Evolutionary conservation across 2,797 vertebrate species (phyloP), one percentile per base, ranked within the genome.

Genomic region (Bradypodion ventrale): DNA sequence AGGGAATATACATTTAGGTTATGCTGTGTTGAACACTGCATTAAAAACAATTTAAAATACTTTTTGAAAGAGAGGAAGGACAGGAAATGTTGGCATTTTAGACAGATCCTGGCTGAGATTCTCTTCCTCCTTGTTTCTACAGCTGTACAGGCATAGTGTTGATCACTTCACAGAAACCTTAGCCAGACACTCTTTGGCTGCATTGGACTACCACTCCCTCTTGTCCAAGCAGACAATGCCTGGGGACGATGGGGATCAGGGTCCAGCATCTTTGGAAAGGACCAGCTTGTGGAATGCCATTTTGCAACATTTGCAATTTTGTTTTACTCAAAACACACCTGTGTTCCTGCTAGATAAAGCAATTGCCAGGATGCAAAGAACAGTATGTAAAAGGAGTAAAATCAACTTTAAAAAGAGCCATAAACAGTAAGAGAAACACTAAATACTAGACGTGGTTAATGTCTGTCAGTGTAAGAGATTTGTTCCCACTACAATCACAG

Each of bases 401-500:
- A 66, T 15, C 8, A 66, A 66, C 7, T 32, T 29, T 13, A 32
- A 66, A 56, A 75, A 52, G 52, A 75, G 35, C 49, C 52, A 75
- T 35, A 29, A 77, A 25, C 56, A 60, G 56, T 77, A 77, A 62
- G 75, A 78, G 37, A 78, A 78, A 29, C 59, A 78, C 37, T 78
- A 37, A 59, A 59, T 29, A 19, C 37, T 42, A 60, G 75, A 63
- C 27, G 40, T 44, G n/a, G 42, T 63, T 44, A 62, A 78, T 8
- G 40, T 40, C 27, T 63, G 27, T 8, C 76, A 29, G 60, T 44
- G 59, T 59, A 29, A 44, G 59, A 10, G 15, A 40, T 23, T 63
- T 42, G 59, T 59, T 78, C 19, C 76, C n/a, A 19, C 42, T 63
- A 27, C 52, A 42, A 23, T 63, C 63, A 78, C n/a, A 40, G n/a